These are phyloP conservation scores for Bombycilla garrulus DNA, from an alignment of 2,113 vertebrate genomes.

Conservation along the genomic window DNA sequence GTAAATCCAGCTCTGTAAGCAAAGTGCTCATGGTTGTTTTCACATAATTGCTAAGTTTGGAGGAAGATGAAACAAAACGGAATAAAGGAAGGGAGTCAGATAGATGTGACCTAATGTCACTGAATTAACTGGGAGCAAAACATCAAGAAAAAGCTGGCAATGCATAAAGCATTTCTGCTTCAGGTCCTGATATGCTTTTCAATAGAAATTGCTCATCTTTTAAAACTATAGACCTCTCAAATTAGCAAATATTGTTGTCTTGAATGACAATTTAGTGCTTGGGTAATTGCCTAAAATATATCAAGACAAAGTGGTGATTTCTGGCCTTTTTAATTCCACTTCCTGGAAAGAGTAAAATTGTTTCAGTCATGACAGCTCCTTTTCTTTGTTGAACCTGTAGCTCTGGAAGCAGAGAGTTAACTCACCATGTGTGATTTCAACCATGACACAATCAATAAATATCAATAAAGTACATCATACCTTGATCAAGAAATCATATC, in stretches of 20 bases:
- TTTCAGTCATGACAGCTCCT: not conserved
- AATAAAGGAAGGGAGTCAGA: not conserved
- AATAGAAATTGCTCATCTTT: not conserved
- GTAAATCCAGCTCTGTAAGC: not conserved
- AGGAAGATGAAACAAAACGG: not conserved
- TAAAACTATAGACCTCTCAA: not conserved
- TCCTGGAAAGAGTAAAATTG: not conserved
- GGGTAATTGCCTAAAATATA: not conserved
- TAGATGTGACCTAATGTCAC: not conserved
- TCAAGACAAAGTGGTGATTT: not conserved
- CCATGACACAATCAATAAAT: not conserved
- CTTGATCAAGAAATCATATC: not conserved
- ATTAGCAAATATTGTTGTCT: constrained; percentile 6
- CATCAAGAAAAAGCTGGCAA: not conserved
- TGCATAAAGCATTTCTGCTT: not conserved
- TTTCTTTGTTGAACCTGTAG: not conserved
- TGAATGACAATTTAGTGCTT: not conserved
- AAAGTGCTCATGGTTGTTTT: not conserved
- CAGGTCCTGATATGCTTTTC: not conserved
- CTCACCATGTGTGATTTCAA: not conserved
- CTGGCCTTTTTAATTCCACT: not conserved
- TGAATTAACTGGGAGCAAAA: not conserved
- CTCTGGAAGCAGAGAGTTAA: not conserved
- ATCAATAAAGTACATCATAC: not conserved
- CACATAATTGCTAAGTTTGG: not conserved